A percentile compares a stretch with the other conserved stretches of the same genome.
These are phyloP conservation scores for Cordilura impudica DNA, from an alignment of 2,888 invertebrate genomes.

Conservation along the genomic window DNA sequence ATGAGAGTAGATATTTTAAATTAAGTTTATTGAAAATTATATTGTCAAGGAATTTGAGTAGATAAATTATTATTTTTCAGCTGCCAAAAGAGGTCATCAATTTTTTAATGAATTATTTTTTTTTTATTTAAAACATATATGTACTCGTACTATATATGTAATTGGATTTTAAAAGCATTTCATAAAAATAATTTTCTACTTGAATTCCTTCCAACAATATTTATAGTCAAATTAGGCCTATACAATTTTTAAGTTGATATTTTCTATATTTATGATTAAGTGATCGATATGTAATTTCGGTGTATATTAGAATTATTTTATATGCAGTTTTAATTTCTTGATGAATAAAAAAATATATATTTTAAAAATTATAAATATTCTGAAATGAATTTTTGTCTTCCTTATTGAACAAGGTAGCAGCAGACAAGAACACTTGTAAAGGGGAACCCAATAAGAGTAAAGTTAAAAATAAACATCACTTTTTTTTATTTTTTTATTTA, in stretches of 20 bases:
- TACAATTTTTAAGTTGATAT: conserved; percentile 11
- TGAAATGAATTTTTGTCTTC: background rate
- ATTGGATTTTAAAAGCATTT: background rate
- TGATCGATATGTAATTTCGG: conserved; percentile 46
- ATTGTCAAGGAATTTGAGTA: background rate
- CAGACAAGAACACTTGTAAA: no score
- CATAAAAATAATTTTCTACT: background rate
- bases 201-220: no score
- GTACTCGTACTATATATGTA: background rate
- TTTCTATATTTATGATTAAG: conserved; percentile 22
- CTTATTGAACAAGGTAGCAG: no score
- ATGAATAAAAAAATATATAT: background rate
- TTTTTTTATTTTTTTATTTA: no score
- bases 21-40: conserved; percentile 10
- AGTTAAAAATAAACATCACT: no score
- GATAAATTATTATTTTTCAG: no score
- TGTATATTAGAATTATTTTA: conserved; percentile 29
- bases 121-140: background rate
- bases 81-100: background rate
- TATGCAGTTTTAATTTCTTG: conserved; percentile 12
- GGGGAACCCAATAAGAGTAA: no score
- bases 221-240: conserved; percentile 45
- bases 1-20: conserved; percentile 68
- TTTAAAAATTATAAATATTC: background rate
- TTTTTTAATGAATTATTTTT: background rate